Evolutionary conservation across 2,113 vertebrate genomes (phyloP).

Genomic region (Silurus meridionalis): DNA sequence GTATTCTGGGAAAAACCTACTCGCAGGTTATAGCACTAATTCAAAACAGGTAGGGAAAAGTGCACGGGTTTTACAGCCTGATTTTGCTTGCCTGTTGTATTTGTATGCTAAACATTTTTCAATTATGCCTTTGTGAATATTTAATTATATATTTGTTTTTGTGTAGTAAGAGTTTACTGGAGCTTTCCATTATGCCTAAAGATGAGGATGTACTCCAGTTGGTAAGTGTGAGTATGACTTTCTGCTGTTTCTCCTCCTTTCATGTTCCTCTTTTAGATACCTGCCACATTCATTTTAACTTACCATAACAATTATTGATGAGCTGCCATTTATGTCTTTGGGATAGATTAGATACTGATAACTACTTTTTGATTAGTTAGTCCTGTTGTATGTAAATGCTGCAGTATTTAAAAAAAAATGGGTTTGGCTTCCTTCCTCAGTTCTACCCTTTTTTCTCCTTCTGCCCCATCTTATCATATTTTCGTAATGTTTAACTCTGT

Average conservation of each 20-base stretch:
- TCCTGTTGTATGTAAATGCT: not conserved
- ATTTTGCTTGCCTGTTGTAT: not conserved
- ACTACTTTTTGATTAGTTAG: not conserved
- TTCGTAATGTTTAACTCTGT: not conserved
- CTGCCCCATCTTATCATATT: not conserved
- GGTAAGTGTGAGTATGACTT: constrained; percentile 83
- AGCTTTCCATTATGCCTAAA: constrained; percentile 95
- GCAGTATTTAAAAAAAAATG: not conserved
- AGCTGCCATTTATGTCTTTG: not conserved
- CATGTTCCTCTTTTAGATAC: constrained; percentile 12
- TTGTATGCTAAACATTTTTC: not conserved
- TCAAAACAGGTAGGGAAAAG: constrained; percentile 85
- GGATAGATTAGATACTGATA: not conserved
- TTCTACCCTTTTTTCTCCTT: not conserved
- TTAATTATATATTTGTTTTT: constrained; percentile 32
- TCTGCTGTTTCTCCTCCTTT: constrained; percentile 58
- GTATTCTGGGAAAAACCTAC: constrained; percentile 91
- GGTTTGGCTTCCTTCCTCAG: not conserved
- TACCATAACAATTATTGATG: constrained; percentile 3
- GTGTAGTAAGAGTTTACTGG: constrained; percentile 82
- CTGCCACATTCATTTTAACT: not conserved
- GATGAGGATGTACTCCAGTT: constrained; percentile 95
- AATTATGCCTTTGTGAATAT: constrained; percentile 5
- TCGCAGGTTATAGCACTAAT: constrained; percentile 94
- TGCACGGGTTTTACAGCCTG: not conserved